Percentiles rank a stretch among this genome's conserved stretches.
Conservation (phyloP, 2,888 invertebrate genomes). For the Lepidonotus clava region DNA sequence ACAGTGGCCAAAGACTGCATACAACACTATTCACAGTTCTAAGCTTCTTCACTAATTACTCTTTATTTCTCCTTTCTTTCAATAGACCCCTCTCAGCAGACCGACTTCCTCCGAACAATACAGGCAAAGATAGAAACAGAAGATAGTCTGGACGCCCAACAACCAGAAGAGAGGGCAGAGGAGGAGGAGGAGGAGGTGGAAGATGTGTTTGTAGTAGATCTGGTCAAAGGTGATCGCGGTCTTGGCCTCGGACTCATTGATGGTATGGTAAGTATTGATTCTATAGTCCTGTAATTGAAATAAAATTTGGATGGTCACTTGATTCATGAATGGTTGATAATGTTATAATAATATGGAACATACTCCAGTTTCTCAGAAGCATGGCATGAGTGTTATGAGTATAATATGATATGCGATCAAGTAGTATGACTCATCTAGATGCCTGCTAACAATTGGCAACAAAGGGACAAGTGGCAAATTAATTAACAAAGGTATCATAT, state of each 20-base stretch:
- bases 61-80: not conserved
- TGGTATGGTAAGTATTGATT: constrained; percentile 71
- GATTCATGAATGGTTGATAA: no score
- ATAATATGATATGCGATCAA: no score
- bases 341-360: no score
- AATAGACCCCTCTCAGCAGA: not conserved
- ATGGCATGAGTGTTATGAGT: no score
- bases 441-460: no score
- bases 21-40: not conserved
- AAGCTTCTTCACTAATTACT: not conserved
- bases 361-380: no score
- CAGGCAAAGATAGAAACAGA: not conserved
- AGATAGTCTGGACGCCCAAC: not conserved
- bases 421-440: no score
- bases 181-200: constrained; percentile 40
- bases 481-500: no score
- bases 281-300: not conserved
- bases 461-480: no score
- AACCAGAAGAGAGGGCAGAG: not conserved
- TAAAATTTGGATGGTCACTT: not conserved
- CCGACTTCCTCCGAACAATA: not conserved
- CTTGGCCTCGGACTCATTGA: constrained; percentile 77
- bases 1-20: no score
- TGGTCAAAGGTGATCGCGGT: constrained; percentile 68
- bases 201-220: constrained; percentile 68